Evolutionary conservation across 2,113 vertebrate species (phyloP), one percentile per base, ranked within the genome.

Genomic region (Orthochromis indermauri): DNA sequence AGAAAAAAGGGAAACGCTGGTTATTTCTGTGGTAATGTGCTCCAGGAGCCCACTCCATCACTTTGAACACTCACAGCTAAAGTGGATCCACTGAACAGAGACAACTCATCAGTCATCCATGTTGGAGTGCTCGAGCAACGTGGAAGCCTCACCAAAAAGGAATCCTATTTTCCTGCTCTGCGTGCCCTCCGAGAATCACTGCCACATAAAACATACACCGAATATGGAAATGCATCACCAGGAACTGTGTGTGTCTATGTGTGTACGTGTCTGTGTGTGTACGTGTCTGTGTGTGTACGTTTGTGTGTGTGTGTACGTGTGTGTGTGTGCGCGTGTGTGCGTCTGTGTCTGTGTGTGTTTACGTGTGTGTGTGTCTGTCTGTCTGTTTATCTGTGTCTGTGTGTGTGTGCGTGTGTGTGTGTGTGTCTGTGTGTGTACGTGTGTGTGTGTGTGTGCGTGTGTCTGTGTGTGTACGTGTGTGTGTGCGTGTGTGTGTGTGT

Each of bases 381-480:
- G 1, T 16, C 2, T 31, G 6, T 31, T 2, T 31, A 0, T 24
- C 3, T 33, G 33, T 33, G 7, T 33, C 1, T 2, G 31, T 5
- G 3, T 8, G 1, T n/a, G 1, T 35, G 3, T 35, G 1, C 4
- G 1, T 9, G 3, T 40, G 2, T 40, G 1, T 9, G 3, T 40
- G 2, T 40, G 0, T 2, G 10, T 1, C 0, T 3, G 1, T 40
- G 2, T 40, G 10, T 40, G 2, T 4, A 0, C 4, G 1, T 3
- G 1, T 10, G 2, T 10, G 0, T 2, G 4, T 33, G 2, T 10
- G 1, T 11, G 2, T 13, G 1, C 12, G 2, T 40, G 9, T 10
- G 0, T 0, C 1, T 12, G 0, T 12, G 3, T 5, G 1, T 2
- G 1, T 4, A 3, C 3, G 1, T 3, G 37, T 11, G 0, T 11